Evolutionary conservation across 2,797 vertebrate species (phyloP).

Genomic region (Hippoglossus hippoglossus): DNA sequence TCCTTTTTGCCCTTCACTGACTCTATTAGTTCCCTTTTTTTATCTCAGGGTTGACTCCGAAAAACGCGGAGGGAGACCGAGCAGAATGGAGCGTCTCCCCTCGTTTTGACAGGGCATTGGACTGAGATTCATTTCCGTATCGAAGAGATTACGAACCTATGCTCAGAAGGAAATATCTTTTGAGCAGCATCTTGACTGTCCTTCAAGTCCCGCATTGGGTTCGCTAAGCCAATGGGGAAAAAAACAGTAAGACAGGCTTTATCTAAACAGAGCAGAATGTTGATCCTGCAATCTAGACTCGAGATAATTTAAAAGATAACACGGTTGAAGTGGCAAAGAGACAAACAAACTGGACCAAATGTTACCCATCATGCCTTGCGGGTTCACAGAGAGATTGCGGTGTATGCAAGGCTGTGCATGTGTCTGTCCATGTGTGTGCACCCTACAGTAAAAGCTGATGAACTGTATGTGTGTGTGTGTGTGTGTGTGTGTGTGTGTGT

Average conservation of each 20-base stretch:
- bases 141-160: constrained; percentile 55
- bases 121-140: constrained; percentile 55
- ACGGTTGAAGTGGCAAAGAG: constrained; percentile 34
- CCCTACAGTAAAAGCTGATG: constrained; percentile 70
- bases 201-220: constrained; percentile 56
- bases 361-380: constrained; percentile 3
- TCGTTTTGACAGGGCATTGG: constrained; percentile 42
- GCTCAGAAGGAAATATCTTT: constrained; percentile 56
- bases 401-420: constrained; percentile 18
- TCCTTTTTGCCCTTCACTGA: constrained; percentile 76
- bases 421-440: constrained; percentile 26
- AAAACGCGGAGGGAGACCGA: constrained; percentile 43
- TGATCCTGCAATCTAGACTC: constrained; percentile 65
- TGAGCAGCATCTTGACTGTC: constrained; percentile 54
- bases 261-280: constrained; percentile 65
- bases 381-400: constrained; percentile 20
- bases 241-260: constrained; percentile 54
- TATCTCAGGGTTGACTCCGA: constrained; percentile 75
- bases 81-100: constrained; percentile 40
- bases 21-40: constrained; percentile 76
- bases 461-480: constrained; percentile 18
- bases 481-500: constrained; percentile 16
- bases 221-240: constrained; percentile 47
- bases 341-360: constrained; percentile 40
- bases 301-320: constrained; percentile 69